phyloP scores from a whole-genome alignment of 2,113 vertebrate species.

The Octodon degus region DNA sequence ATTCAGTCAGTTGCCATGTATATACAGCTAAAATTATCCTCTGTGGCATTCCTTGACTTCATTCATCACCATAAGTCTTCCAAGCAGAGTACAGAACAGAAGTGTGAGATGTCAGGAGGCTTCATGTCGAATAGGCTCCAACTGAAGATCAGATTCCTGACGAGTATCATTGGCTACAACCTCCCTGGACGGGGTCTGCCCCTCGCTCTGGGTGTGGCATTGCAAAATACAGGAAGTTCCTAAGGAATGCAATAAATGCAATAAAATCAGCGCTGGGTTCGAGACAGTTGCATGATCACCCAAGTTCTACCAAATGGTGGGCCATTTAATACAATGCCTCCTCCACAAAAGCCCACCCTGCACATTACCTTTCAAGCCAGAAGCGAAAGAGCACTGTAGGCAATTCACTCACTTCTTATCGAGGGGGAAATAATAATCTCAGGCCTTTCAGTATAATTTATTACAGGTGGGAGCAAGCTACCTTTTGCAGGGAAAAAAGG shows the following conservation, averaged over 20 bases:
- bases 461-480: not conserved
- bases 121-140: not conserved
- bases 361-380: not conserved
- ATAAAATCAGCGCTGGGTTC: fast-evolving
- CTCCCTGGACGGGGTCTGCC: too few relatives aligned
- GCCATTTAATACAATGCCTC: not conserved
- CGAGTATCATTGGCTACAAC: too few relatives aligned
- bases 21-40: not conserved
- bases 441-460: not conserved
- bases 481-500: not conserved
- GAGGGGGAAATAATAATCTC: not conserved
- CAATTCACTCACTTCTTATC: not conserved
- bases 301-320: not conserved
- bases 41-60: not conserved
- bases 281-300: fast-evolving
- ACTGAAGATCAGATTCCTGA: fast-evolving
- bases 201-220: fast-evolving
- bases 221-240: not conserved
- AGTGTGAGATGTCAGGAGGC: not conserved
- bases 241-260: fast-evolving
- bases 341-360: not conserved
- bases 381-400: not conserved
- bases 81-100: not conserved
- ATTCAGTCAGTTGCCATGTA: not conserved
- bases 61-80: not conserved